Percentiles rank a stretch among this genome's conserved stretches.
These are phyloP conservation scores for Caradrina clavipalpis DNA, from an alignment of 2,888 invertebrate species.

Conservation along the genomic window DNA sequence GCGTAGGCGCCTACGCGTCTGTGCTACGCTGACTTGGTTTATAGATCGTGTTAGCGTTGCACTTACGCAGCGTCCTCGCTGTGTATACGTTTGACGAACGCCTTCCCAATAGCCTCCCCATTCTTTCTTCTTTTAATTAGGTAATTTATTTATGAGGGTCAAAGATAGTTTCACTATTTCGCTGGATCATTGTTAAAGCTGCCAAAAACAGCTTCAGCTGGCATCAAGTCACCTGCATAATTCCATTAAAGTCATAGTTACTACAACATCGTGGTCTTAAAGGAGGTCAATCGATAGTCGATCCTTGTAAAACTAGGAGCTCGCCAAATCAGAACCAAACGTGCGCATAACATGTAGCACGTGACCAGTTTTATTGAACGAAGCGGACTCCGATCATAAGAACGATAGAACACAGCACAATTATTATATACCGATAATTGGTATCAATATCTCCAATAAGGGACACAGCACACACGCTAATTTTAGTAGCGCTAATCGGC, in stretches of 20 bases:
- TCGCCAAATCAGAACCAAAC: constrained; percentile 48
- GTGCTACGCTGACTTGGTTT: not conserved
- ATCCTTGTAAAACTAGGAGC: constrained; percentile 30
- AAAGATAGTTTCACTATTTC: not conserved
- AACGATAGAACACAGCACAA: constrained; percentile 18
- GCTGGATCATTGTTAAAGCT: not conserved
- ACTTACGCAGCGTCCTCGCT: not conserved
- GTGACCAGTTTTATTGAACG: constrained; percentile 44
- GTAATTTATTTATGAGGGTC: too few species aligned
- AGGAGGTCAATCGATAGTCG: constrained; percentile 29
- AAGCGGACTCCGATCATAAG: constrained; percentile 19
- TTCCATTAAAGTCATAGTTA: not conserved
- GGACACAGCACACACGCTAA: too few species aligned
- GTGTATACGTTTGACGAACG: not conserved
- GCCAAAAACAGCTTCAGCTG: not conserved
- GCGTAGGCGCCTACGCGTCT: constrained; percentile 7
- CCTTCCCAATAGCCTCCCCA: not conserved
- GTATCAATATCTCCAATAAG: constrained; percentile 38
- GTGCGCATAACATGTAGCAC: constrained; percentile 44
- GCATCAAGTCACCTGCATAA: not conserved
- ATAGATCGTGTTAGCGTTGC: not conserved
- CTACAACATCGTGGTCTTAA: constrained; percentile 2
- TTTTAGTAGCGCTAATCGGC: too few species aligned
- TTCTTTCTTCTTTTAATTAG: not conserved
- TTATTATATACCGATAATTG: constrained; percentile 45